These are phyloP conservation scores for Tubulanus polymorphus DNA, from an alignment of 2,888 invertebrate species.

Conservation along the genomic window DNA sequence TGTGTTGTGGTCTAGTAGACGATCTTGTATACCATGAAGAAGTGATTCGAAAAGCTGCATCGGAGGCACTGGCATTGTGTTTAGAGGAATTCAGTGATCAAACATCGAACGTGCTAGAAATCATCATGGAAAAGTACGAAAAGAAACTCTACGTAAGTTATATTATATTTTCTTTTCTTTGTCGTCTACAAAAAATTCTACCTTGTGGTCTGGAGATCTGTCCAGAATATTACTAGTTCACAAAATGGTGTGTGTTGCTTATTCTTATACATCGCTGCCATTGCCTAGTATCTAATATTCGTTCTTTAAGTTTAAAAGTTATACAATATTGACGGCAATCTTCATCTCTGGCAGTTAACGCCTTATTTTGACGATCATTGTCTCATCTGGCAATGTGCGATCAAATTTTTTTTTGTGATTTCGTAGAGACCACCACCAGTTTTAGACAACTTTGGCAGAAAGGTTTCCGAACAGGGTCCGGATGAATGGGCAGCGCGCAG, in stretches of 20 bases:
- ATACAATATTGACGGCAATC: too few relatives aligned
- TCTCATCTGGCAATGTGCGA: too few relatives aligned
- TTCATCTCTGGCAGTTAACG: too few relatives aligned
- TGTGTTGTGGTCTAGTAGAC: not conserved
- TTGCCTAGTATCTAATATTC: too few relatives aligned
- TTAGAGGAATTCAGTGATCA: conserved; percentile 55
- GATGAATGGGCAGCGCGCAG: conserved; percentile 89
- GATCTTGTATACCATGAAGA: conserved; percentile 65
- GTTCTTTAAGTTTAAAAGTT: too few relatives aligned
- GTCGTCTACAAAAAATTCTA: too few relatives aligned
- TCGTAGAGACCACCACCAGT: conserved; percentile 50
- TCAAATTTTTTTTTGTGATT: too few relatives aligned
- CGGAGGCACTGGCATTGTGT: conserved; percentile 68
- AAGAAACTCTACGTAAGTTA: conserved; percentile 67
- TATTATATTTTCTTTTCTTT: not conserved
- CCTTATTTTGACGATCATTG: too few relatives aligned
- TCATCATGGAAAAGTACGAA: conserved; percentile 69
- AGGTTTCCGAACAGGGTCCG: conserved; percentile 70
- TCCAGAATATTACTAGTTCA: too few relatives aligned
- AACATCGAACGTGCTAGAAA: conserved; percentile 61
- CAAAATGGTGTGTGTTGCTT: too few relatives aligned
- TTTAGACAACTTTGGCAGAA: conserved; percentile 87
- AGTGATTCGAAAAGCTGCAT: conserved; percentile 77
- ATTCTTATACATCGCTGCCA: too few relatives aligned
- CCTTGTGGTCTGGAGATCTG: too few relatives aligned